These are phyloP conservation scores for Crypturellus tataupa DNA, from an alignment of 2,797 vertebrate species.

Conservation along the genomic window DNA sequence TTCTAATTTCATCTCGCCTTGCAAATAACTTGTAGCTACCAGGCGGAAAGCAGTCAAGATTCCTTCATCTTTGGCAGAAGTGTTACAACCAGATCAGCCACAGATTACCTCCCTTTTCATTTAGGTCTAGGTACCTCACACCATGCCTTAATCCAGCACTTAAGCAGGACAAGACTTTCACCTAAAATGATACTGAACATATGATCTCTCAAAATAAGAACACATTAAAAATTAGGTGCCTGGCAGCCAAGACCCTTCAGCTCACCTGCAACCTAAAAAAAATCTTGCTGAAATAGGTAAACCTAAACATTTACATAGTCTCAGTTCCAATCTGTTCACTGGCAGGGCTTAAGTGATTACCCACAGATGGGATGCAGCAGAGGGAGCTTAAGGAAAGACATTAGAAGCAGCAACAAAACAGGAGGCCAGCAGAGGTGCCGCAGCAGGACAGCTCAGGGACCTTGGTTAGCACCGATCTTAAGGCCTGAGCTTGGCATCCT, in stretches of 20 bases:
- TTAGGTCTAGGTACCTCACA: background rate
- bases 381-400: background rate
- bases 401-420: background rate
- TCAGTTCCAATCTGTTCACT: background rate
- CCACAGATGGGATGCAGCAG: background rate
- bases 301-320: fast-evolving
- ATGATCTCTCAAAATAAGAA: background rate
- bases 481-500: background rate
- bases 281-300: background rate
- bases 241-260: background rate
- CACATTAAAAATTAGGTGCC: background rate
- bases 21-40: background rate
- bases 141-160: background rate
- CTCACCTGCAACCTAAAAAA: background rate
- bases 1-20: background rate
- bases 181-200: background rate
- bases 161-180: background rate
- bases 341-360: background rate
- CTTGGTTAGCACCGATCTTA: background rate
- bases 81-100: no score
- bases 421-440: background rate
- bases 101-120: background rate
- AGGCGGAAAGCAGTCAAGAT: background rate
- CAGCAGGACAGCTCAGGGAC: background rate
- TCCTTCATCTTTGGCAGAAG: background rate